These are phyloP conservation scores for Agrypnus murinus DNA, from an alignment of 2,888 invertebrate species.

Conservation along the genomic window DNA sequence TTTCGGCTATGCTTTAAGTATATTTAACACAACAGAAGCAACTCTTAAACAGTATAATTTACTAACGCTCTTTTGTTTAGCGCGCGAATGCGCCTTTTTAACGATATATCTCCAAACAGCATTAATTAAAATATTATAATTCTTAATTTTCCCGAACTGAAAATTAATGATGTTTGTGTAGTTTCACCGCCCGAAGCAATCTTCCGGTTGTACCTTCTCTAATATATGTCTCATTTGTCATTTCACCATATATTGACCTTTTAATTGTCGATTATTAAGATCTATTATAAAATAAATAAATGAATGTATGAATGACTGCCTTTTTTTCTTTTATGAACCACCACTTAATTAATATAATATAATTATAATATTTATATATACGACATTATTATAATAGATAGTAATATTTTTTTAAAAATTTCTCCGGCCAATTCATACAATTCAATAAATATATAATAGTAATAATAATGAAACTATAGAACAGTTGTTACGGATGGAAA, in stretches of 20 bases:
- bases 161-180: neutral
- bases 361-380: conserved; percentile 9
- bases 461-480: neutral
- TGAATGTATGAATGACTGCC: neutral
- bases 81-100: too few species aligned
- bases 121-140: too few species aligned
- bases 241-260: neutral
- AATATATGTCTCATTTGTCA: neutral
- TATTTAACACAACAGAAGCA: too few species aligned
- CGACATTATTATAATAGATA: neutral
- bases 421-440: neutral
- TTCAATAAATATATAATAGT: conserved; percentile 23
- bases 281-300: neutral
- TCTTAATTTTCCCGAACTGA: too few species aligned
- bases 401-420: neutral
- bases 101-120: too few species aligned
- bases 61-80: too few species aligned
- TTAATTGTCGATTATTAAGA: neutral
- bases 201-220: conserved; percentile 3
- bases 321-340: neutral
- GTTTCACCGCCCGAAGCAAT: conserved; percentile 16
- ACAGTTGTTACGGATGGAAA: conserved; percentile 5
- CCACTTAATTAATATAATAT: neutral
- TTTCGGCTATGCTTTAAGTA: too few species aligned
- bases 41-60: too few species aligned